Evolutionary conservation across 2,797 vertebrate genomes (phyloP).

Genomic region (Atherinosoma microstoma): DNA sequence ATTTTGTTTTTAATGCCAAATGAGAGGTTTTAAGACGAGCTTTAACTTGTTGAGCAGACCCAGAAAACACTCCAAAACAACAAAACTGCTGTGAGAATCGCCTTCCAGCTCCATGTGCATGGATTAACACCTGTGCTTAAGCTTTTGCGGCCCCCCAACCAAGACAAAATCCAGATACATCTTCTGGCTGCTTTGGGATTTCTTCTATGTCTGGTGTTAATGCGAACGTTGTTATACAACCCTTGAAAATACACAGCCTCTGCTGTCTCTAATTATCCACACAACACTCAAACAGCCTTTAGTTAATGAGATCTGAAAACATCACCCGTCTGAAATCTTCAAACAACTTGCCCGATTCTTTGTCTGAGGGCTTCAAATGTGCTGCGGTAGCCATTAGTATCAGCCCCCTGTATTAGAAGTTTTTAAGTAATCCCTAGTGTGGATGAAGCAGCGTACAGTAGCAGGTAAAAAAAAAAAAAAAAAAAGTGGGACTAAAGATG

Average conservation of each 20-base stretch:
- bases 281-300: conserved; percentile 75
- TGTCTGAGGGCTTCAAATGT: conserved; percentile 67
- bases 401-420: conserved; percentile 44
- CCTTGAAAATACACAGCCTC: conserved; percentile 69
- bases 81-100: conserved; percentile 44
- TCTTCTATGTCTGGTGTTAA: conserved; percentile 77
- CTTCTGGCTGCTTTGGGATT: conserved; percentile 73
- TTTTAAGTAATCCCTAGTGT: conserved; percentile 53
- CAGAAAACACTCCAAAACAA: conserved; percentile 27
- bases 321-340: conserved; percentile 75
- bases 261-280: conserved; percentile 76
- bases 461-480: conserved; percentile 32
- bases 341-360: conserved; percentile 70
- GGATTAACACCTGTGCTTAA: conserved; percentile 70
- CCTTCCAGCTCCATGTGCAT: conserved; percentile 33
- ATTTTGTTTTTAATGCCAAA: conserved; percentile 32
- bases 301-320: conserved; percentile 81
- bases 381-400: conserved; percentile 63
- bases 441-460: conserved; percentile 34
- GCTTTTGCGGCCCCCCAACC: conserved; percentile 65
- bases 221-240: conserved; percentile 73
- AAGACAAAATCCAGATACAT: conserved; percentile 72
- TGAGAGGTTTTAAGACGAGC: conserved; percentile 40
- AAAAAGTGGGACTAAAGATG: conserved; percentile 26
- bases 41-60: conserved; percentile 58